Conservation (phyloP, 1,140 invertebrate genomes). For the Drosophila bocki region DNA sequence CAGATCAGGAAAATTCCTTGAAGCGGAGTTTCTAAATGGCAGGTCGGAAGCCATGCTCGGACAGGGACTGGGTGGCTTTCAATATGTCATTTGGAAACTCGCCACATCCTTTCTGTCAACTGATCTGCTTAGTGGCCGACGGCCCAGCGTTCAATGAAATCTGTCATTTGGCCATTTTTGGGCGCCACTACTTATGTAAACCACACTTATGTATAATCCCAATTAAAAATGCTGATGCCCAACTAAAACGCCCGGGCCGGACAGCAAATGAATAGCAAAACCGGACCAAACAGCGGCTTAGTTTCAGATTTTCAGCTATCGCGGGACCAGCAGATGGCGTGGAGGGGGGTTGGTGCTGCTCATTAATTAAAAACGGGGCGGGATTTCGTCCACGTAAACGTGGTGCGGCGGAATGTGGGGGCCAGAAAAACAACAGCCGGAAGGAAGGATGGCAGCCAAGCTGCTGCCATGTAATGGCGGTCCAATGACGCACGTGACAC, state of each 20-base stretch:
- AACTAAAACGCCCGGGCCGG: conserved; percentile 33
- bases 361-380: conserved; percentile 75
- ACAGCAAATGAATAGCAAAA: conserved; percentile 62
- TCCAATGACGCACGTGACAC: conserved; percentile 65
- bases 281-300: conserved; percentile 54
- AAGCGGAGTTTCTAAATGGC: background rate
- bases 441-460: conserved; percentile 16
- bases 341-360: conserved; percentile 41
- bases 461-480: conserved; percentile 61
- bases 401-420: conserved; percentile 5
- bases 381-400: background rate
- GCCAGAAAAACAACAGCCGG: conserved; percentile 42
- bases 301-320: conserved; percentile 48
- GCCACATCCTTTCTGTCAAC: background rate
- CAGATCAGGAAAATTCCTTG: background rate
- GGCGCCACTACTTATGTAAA: conserved; percentile 46
- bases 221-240: conserved; percentile 73
- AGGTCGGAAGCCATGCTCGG: background rate
- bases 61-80: background rate
- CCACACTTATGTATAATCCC: conserved; percentile 42
- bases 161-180: conserved; percentile 22
- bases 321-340: conserved; percentile 13
- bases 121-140: conserved; percentile 33
- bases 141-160: conserved; percentile 5
- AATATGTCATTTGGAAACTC: conserved; percentile 1